Conservation (phyloP, 37 sponge, comb jelly and placozoan species). For the Lycopodina hypogea region DNA sequence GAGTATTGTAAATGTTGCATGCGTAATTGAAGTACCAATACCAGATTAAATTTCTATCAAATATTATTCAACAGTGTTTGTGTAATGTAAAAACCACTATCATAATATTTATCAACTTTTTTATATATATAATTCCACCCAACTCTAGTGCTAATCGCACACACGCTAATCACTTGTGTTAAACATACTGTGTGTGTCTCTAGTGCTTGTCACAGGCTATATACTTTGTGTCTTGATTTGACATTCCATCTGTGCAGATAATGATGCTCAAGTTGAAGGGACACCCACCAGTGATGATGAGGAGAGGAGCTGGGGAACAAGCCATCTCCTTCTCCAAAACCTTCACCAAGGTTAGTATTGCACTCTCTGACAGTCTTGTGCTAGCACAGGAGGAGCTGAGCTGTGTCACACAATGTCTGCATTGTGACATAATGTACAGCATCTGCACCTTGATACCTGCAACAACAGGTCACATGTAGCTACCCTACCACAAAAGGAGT, state of each 20-base stretch:
- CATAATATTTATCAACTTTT: neutral
- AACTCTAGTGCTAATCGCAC: too few species aligned
- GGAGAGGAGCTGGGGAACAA: constrained; percentile 36
- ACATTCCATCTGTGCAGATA: too few species aligned
- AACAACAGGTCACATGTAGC: neutral
- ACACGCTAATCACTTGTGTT: too few species aligned
- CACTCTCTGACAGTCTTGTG: too few species aligned
- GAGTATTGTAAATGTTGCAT: too few species aligned
- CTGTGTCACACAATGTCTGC: neutral
- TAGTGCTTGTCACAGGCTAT: too few species aligned
- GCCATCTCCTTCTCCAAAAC: constrained; percentile 25
- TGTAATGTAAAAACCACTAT: neutral
- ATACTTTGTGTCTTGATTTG: too few species aligned
- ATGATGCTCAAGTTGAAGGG: constrained; percentile 75
- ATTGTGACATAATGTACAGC: neutral
- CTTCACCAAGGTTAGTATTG: constrained; percentile 51
- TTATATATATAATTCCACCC: neutral
- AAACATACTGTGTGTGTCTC: too few species aligned
- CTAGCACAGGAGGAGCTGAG: too few species aligned
- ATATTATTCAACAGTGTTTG: neutral
- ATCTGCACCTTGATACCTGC: neutral
- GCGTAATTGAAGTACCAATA: too few species aligned
- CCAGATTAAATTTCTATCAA: too few species aligned
- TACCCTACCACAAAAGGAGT: too few species aligned
- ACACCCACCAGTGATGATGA: constrained; percentile 69